Evolutionary conservation across 1,140 invertebrate genomes (phyloP).

Genomic region (Sweltsa coloradensis): DNA sequence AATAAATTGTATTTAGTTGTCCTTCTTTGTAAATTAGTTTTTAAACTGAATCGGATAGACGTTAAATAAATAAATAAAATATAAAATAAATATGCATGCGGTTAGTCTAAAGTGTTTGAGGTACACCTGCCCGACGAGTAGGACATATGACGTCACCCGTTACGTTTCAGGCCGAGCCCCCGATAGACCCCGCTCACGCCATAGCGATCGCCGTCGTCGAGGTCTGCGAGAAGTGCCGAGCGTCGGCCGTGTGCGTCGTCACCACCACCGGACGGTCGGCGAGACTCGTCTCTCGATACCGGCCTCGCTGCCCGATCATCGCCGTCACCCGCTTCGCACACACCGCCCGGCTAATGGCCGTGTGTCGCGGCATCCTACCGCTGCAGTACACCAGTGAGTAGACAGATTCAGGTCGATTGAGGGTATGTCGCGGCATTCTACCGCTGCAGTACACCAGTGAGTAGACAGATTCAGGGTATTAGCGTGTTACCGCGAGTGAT

Average conservation of each 20-base stretch:
- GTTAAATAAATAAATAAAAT: too few species aligned
- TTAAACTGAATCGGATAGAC: too few species aligned
- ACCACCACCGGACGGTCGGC: constrained; percentile 62
- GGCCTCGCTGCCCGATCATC: constrained; percentile 59
- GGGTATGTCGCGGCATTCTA: constrained; percentile 56
- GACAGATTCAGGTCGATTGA: constrained; percentile 38
- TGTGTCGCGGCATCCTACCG: constrained; percentile 59
- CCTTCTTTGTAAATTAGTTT: too few species aligned
- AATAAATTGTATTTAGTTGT: too few species aligned
- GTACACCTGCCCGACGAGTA: too few species aligned
- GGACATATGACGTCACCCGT: too few species aligned
- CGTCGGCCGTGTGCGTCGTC: constrained; percentile 52
- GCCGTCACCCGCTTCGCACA: constrained; percentile 52
- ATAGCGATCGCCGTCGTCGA: constrained; percentile 66
- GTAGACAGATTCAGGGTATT: constrained; percentile 24
- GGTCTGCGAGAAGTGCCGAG: constrained; percentile 49
- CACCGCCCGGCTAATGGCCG: constrained; percentile 51
- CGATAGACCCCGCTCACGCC: constrained; percentile 53
- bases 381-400: constrained; percentile 39
- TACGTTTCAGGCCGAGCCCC: constrained; percentile 19
- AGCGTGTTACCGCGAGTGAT: too few species aligned
- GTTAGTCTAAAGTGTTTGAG: too few species aligned
- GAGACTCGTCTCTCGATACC: constrained; percentile 52
- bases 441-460: constrained; percentile 47
- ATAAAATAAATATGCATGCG: too few species aligned